These are phyloP conservation scores for Gymnopithys bicolor DNA, from an alignment of 2,797 vertebrate species.

Conservation along the genomic window DNA sequence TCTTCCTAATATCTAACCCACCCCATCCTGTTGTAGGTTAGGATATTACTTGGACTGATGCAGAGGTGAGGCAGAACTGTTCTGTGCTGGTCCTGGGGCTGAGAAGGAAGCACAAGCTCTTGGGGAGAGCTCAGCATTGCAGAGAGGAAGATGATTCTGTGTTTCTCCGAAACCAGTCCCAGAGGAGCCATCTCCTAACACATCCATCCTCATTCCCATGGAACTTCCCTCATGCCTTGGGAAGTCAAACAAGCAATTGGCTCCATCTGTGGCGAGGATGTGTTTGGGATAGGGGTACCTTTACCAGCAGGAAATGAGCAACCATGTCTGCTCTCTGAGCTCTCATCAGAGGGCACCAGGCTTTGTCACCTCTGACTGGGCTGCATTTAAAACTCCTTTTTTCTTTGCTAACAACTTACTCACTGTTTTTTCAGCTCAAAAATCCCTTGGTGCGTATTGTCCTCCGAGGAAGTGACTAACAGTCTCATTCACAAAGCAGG, in stretches of 20 bases:
- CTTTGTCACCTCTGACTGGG: background rate
- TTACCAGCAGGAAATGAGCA: constrained; percentile 44
- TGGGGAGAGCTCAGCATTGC: background rate
- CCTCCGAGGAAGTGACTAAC: constrained; percentile 38
- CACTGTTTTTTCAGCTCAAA: background rate
- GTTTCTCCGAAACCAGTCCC: background rate
- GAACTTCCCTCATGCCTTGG: fast-evolving
- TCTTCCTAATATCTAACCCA: background rate
- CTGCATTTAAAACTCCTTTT: background rate
- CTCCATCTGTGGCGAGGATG: fast-evolving
- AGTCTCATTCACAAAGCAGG: fast-evolving
- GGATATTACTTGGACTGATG: background rate
- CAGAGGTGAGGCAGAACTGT: background rate
- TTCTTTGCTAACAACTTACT: background rate
- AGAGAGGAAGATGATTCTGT: background rate
- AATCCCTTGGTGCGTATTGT: background rate
- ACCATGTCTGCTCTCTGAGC: background rate
- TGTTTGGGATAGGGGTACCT: background rate
- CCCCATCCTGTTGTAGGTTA: background rate
- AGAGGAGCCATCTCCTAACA: background rate
- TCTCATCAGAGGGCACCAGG: background rate
- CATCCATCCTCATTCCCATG: background rate
- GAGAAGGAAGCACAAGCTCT: background rate
- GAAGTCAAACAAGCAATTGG: background rate
- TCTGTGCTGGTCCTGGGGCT: background rate